phyloP scores from a whole-genome alignment of 2,113 vertebrate genomes.

The Amphiprion percula region DNA sequence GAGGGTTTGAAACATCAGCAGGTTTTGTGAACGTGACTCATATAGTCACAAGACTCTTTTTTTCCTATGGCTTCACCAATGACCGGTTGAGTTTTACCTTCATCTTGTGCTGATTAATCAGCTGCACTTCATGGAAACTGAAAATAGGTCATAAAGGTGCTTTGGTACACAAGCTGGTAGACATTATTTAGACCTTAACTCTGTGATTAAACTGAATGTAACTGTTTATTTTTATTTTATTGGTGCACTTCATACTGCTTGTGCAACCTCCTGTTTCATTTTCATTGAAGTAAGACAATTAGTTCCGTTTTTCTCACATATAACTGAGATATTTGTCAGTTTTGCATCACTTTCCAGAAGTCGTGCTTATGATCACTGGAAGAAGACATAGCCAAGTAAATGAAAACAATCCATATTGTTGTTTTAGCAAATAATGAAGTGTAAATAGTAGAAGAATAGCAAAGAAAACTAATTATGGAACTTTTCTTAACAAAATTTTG shows the following conservation, averaged over 20 bases:
- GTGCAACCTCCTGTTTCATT: background rate
- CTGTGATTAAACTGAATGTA: background rate
- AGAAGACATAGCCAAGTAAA: background rate
- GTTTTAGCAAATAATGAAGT: background rate
- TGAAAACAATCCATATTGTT: background rate
- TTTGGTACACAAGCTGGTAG: background rate
- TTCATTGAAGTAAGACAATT: too few relatives aligned
- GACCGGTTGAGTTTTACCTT: background rate
- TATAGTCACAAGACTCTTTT: background rate
- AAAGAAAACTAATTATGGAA: background rate
- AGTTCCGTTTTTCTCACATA: background rate
- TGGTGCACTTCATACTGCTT: too few relatives aligned
- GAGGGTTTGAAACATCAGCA: background rate
- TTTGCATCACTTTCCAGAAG: background rate
- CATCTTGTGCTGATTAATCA: background rate
- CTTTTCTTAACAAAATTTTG: background rate
- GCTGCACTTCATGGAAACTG: background rate
- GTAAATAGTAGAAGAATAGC: background rate
- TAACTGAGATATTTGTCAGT: background rate
- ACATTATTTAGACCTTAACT: background rate
- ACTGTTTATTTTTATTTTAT: too few relatives aligned
- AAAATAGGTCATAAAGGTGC: background rate
- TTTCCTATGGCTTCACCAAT: background rate
- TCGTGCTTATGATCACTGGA: background rate
- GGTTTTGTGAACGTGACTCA: slow-evolving; percentile 40